Base-by-base conservation (phyloP, 2,888 invertebrate genomes). In the Xestia sexstrigata region DNA sequence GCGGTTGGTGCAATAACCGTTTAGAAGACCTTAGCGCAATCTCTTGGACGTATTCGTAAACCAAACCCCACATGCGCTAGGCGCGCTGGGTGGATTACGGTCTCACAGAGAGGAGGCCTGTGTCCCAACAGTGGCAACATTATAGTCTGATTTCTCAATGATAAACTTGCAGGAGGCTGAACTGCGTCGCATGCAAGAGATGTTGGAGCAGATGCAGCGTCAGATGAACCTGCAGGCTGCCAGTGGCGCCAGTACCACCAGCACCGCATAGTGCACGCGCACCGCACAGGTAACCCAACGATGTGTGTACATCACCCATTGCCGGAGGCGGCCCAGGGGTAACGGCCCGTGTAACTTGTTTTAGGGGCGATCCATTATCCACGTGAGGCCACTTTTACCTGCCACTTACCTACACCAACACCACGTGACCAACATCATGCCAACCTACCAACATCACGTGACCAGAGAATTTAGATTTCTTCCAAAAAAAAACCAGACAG, bases 161-260 rank as follows among this genome's bases (percentile, higher is more conserved):
- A 0, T 52, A 35, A 63, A 17, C 49, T 73, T 79, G 5, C 81
- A 99, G 95, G 99, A 99, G 92, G 99, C 99, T 0, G 99, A 99
- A 95, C 95, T 99, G 87, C 98, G 98, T 76, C 98, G 99, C 88
- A 99, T 99, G 99, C 99, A 99, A 92, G 99, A 99, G 94, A 98
- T 99, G 98, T 94, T 99, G 90, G 98, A 98, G 55, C 98, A 98
- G 92, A 99, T 99, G 99, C 99, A 99, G 96, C 99, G 99, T 0
- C 99, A 99, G 97, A 99, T 99, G 97, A 97, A 98, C 92, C 97
- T 98, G 90, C 98, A 98, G 90, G 96, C 96, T 17, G 93, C 94
- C 55, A 91, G 92, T 83, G 90, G 90, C 58, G 91, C 93, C 65
- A 91, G 91, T 79, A 90, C 93, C 75, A 95, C 93, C 75, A 93